Evolutionary conservation across 2,113 vertebrate genomes (phyloP).

Genomic region (Onychostruthus taczanowskii): DNA sequence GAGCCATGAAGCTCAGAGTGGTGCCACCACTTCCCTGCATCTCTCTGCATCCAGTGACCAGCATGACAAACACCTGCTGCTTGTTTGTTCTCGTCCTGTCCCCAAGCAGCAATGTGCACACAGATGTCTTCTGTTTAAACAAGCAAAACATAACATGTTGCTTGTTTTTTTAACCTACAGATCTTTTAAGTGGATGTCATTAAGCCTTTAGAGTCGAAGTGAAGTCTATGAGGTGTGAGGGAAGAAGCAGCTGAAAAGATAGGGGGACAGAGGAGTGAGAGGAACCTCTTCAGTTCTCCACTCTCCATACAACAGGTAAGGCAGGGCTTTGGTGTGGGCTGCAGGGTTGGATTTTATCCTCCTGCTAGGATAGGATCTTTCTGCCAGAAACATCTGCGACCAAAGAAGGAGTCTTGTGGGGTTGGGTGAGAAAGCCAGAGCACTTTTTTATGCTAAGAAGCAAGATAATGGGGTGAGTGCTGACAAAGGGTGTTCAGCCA

Average conservation of each 20-base stretch:
- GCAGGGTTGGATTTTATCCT: not conserved
- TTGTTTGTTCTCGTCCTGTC: not conserved
- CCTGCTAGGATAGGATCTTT: not conserved
- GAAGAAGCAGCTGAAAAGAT: not conserved
- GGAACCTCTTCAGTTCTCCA: not conserved
- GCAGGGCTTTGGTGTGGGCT: fast-evolving
- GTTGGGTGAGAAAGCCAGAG: not conserved
- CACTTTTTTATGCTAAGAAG: not conserved
- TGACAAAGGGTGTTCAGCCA: not conserved
- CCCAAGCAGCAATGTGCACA: not conserved
- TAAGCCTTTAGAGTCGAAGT: not conserved
- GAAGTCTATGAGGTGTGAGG: not conserved
- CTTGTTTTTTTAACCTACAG: not conserved
- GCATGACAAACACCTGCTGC: not conserved
- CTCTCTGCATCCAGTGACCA: not conserved
- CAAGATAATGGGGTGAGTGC: not conserved
- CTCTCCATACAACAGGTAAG: not conserved
- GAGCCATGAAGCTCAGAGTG: fast-evolving
- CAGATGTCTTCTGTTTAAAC: not conserved
- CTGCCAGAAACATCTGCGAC: not conserved
- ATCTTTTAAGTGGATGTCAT: not conserved
- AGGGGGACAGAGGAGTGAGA: not conserved
- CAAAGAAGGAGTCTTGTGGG: not conserved
- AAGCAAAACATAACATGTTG: not conserved
- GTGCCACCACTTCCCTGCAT: not conserved